phyloP scores from a whole-genome alignment of 2,888 invertebrate genomes.

The Caenorhabditis sp. region DNA sequence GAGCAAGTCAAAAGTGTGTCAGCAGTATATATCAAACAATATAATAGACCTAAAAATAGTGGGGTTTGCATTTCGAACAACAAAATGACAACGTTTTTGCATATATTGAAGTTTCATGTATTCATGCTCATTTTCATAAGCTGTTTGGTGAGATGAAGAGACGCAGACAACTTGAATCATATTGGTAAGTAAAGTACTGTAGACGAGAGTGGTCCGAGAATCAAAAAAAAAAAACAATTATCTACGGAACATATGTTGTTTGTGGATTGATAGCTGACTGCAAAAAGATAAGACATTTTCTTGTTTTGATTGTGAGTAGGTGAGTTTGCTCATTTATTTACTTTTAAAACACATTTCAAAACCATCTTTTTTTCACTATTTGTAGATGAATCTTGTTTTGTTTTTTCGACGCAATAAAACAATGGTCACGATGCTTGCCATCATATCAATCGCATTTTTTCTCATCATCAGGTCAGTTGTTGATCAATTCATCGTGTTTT shows the following conservation, averaged over 20 bases:
- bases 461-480: slow-evolving; percentile 28
- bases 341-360: not conserved
- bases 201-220: not conserved
- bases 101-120: slow-evolving; percentile 10
- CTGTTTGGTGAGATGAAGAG: slow-evolving; percentile 9
- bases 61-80: slow-evolving; percentile 21
- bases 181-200: not conserved
- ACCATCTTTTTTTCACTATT: slow-evolving; percentile 29
- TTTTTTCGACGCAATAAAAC: slow-evolving; percentile 31
- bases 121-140: slow-evolving; percentile 43
- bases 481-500: not conserved
- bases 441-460: slow-evolving; percentile 14
- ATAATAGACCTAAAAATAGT: not conserved
- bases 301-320: not conserved
- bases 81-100: not conserved
- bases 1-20: slow-evolving; percentile 19
- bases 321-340: not conserved
- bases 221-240: not conserved
- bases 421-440: slow-evolving; percentile 29
- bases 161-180: slow-evolving; percentile 18
- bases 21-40: not conserved
- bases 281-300: not conserved
- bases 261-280: not conserved
- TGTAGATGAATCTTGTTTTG: slow-evolving; percentile 30
- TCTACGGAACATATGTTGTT: not conserved